A percentile compares a stretch with the other conserved stretches of the same genome.
Evolutionary conservation across 2,113 vertebrate genomes (phyloP).

Genomic region (Podarcis cretensis): DNA sequence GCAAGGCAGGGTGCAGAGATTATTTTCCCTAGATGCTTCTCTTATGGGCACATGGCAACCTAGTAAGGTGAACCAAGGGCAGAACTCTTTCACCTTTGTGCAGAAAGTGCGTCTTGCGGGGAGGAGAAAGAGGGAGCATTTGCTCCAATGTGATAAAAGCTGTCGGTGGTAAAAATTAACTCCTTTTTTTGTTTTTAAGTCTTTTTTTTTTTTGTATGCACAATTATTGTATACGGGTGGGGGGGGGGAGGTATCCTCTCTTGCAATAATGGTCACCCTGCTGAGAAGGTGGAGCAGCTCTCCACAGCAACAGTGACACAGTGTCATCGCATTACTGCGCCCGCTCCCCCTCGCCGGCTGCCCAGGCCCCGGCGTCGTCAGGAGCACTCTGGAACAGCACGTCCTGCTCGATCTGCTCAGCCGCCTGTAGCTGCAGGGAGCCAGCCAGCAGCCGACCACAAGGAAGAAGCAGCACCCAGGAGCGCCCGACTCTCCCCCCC

Average conservation of each 20-base stretch:
- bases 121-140: not conserved
- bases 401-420: conserved; percentile 5
- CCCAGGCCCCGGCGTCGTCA: not conserved
- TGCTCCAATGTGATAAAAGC: not conserved
- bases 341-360: not conserved
- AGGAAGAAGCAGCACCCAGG: not conserved
- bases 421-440: conserved; percentile 25
- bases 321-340: not conserved
- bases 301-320: not conserved
- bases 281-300: not conserved
- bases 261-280: not conserved
- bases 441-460: not conserved
- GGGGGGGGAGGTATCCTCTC: not conserved
- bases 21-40: too few relatives aligned
- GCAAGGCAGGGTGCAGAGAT: not conserved
- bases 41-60: too few relatives aligned
- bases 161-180: not conserved
- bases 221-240: not conserved
- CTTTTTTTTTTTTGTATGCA: too few relatives aligned
- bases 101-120: not conserved
- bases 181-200: too few relatives aligned
- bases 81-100: too few relatives aligned
- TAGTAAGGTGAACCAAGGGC: too few relatives aligned
- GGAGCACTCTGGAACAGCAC: conserved; percentile 24
- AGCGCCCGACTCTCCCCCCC: not conserved